A percentile compares a stretch with the other conserved stretches of the same genome.
These are phyloP conservation scores for Hycleus cichorii DNA, from an alignment of 1,140 invertebrate species.

Conservation along the genomic window DNA sequence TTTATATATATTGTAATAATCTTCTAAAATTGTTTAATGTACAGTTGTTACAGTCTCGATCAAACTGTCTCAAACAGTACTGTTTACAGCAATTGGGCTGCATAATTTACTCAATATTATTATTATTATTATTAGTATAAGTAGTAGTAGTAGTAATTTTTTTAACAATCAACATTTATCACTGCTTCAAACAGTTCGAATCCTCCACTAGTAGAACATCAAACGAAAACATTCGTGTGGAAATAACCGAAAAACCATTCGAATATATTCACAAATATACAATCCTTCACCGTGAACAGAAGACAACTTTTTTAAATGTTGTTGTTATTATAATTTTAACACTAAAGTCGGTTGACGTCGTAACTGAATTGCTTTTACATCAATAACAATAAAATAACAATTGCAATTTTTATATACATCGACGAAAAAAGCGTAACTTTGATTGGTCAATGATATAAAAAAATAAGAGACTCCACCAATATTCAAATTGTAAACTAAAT, in stretches of 20 bases:
- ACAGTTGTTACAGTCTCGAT: slow-evolving; percentile 24
- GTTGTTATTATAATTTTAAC: slow-evolving; percentile 23
- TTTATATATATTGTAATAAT: neutral
- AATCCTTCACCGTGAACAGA: slow-evolving; percentile 34
- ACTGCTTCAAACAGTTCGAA: slow-evolving; percentile 29
- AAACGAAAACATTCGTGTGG: too few relatives aligned
- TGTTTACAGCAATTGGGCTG: neutral
- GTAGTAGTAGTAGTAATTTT: slow-evolving; percentile 1
- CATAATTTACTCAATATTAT: too few relatives aligned
- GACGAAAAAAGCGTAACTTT: slow-evolving; percentile 40
- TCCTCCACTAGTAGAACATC: neutral
- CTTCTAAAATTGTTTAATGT: slow-evolving; percentile 14
- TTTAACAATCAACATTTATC: slow-evolving; percentile 10
- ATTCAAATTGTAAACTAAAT: too few relatives aligned
- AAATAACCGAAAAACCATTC: slow-evolving; percentile 17
- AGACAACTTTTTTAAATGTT: too few relatives aligned
- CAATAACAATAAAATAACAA: slow-evolving; percentile 41
- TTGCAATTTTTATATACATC: slow-evolving; percentile 41
- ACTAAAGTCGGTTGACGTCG: slow-evolving; percentile 34
- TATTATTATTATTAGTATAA: neutral
- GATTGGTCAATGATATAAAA: slow-evolving; percentile 44
- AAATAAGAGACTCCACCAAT: neutral
- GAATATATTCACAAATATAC: slow-evolving; percentile 40
- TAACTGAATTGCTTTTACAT: slow-evolving; percentile 24
- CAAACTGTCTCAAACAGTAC: slow-evolving; percentile 25